Evolutionary conservation across 1,140 invertebrate genomes (phyloP).

Genomic region (Diorhabda carinulata): DNA sequence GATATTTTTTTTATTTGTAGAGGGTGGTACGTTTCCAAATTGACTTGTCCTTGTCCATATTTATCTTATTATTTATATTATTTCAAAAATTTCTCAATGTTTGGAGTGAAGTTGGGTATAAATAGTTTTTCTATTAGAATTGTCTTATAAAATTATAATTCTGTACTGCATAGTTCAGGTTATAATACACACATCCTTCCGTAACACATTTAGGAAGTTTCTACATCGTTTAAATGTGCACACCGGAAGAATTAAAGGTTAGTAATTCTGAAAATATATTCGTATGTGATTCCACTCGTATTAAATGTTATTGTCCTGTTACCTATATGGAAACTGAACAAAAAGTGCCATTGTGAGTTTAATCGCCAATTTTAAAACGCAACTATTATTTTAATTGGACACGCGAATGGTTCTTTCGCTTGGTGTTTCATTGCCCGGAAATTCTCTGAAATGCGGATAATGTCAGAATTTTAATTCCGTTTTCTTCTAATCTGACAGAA

Average conservation of each 20-base stretch:
- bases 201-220: neutral
- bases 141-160: too few relatives aligned
- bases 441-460: slow-evolving; percentile 3
- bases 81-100: neutral
- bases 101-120: neutral
- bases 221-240: slow-evolving; percentile 46
- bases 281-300: neutral
- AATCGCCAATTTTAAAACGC: neutral
- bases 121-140: too few relatives aligned
- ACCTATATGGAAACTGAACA: neutral
- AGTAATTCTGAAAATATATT: neutral
- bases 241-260: slow-evolving; percentile 51
- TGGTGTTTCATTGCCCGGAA: neutral
- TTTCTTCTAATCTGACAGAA: too few relatives aligned
- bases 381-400: slow-evolving; percentile 31
- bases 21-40: too few relatives aligned
- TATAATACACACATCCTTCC: too few relatives aligned
- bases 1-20: too few relatives aligned
- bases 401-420: slow-evolving; percentile 31
- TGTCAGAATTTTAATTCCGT: neutral
- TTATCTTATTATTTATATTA: neutral
- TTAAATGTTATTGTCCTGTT: too few relatives aligned
- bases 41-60: too few relatives aligned
- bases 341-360: neutral
- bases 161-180: too few relatives aligned